A percentile compares a stretch with the other conserved stretches of the same genome.
Conservation (phyloP, 2,888 invertebrate species). For the Periphyllus acericola region DNA sequence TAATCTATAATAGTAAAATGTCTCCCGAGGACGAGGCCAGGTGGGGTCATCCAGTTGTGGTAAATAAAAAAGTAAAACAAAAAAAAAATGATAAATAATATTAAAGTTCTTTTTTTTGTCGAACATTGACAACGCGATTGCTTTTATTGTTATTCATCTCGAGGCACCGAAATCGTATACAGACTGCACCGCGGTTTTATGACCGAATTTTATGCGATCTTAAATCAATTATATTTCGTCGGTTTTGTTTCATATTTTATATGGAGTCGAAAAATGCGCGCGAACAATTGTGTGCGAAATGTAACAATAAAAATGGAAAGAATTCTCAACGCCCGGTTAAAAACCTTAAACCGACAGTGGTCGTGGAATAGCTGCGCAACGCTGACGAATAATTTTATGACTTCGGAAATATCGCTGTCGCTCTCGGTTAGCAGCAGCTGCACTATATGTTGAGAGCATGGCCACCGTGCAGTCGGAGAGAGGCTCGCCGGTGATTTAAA, state of each 20-base stretch:
- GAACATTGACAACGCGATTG: too few relatives aligned
- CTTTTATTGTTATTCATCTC: too few relatives aligned
- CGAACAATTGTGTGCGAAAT: conserved; percentile 45
- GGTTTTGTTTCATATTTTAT: background rate
- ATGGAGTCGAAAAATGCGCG: background rate
- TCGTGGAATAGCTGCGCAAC: background rate
- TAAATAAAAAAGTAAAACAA: too few relatives aligned
- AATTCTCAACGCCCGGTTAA: conserved; percentile 6
- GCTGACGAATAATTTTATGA: conserved; percentile 53
- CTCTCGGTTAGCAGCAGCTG: conserved; percentile 32
- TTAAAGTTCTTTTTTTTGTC: too few relatives aligned
- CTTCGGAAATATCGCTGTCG: conserved; percentile 39
- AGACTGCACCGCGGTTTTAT: too few relatives aligned
- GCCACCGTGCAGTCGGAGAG: conserved; percentile 54
- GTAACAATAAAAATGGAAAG: conserved; percentile 22
- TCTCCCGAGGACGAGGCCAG: too few relatives aligned
- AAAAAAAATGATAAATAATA: too few relatives aligned
- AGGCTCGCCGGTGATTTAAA: conserved; percentile 53
- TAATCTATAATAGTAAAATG: too few relatives aligned
- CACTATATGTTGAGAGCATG: conserved; percentile 37
- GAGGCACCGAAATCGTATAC: too few relatives aligned
- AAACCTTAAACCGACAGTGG: conserved; percentile 10
- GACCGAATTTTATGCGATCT: conserved; percentile 6
- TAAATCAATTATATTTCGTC: conserved; percentile 44
- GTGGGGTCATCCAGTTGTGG: too few relatives aligned